Conservation (phyloP, 2,888 invertebrate genomes). For the Syrista parreyssii region DNA sequence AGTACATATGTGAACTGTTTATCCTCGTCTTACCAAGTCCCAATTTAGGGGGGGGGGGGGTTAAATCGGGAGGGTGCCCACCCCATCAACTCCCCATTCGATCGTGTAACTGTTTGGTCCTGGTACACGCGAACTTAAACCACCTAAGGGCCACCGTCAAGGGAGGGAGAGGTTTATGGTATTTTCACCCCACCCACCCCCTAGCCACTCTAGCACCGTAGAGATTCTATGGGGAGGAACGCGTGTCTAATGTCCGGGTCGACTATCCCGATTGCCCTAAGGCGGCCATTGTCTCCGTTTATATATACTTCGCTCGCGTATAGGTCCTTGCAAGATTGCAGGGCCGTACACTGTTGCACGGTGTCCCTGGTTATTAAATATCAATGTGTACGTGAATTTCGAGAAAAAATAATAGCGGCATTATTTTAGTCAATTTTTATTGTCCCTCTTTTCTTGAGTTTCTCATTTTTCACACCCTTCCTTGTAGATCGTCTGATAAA, state of each 20-base stretch:
- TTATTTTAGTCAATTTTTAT: background rate
- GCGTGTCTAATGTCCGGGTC: conserved; percentile 38
- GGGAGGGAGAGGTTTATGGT: background rate
- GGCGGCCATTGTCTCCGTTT: conserved; percentile 58
- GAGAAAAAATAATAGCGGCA: background rate
- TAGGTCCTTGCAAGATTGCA: background rate
- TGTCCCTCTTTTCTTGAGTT: background rate
- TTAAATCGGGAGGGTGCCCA: conserved; percentile 23
- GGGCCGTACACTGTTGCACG: background rate
- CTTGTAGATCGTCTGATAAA: background rate
- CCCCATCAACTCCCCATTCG: conserved; percentile 22
- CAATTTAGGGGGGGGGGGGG: conserved; percentile 12
- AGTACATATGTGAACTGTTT: background rate
- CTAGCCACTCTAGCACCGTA: background rate
- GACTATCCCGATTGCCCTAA: conserved; percentile 49
- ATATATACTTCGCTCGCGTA: conserved; percentile 42
- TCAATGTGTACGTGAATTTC: background rate
- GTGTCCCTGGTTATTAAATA: background rate
- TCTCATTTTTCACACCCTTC: background rate
- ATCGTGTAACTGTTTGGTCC: background rate
- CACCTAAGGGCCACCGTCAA: background rate
- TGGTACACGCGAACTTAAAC: background rate
- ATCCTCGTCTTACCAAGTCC: background rate
- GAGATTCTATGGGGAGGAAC: conserved; percentile 19
- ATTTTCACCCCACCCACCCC: background rate